A percentile compares a stretch with the other conserved stretches of the same genome.
Evolutionary conservation across 2,797 vertebrate genomes (phyloP).

Genomic region (Tenualosa ilisha): DNA sequence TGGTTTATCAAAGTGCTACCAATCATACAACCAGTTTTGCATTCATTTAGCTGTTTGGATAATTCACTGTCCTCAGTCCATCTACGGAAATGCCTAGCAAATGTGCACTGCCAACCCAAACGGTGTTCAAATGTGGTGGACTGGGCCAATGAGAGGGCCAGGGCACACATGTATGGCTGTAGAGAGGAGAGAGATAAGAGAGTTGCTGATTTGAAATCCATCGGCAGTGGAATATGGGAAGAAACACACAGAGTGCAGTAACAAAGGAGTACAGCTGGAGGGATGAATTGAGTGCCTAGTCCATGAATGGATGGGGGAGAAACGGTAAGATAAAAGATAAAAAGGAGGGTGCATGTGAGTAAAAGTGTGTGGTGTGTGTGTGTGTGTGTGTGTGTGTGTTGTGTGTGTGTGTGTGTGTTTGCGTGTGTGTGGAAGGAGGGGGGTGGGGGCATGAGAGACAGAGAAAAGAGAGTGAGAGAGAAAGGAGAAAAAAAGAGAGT

Average conservation of each 20-base stretch:
- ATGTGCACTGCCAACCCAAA: not conserved
- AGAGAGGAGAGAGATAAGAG: not conserved
- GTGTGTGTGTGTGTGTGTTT: slow-evolving; percentile 3
- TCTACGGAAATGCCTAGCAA: not conserved
- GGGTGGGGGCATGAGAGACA: not conserved
- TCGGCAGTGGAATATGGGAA: not conserved
- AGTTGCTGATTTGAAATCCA: slow-evolving; percentile 2
- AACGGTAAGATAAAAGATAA: slow-evolving; percentile 1
- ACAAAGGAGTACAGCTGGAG: not conserved
- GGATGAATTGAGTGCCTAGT: not conserved
- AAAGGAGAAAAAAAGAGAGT: not conserved
- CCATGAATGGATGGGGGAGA: slow-evolving; percentile 1
- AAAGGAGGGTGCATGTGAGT: not conserved
- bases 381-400: slow-evolving; percentile 19
- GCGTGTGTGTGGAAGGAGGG: not conserved
- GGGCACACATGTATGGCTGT: not conserved
- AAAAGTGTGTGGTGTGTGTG: not conserved
- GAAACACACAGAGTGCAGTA: not conserved
- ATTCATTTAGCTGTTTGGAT: no score
- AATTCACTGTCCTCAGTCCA: not conserved
- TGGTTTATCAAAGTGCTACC: no score
- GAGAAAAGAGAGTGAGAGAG: not conserved
- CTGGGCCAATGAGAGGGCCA: not conserved
- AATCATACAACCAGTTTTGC: no score
- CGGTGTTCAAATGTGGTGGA: not conserved